Percentiles rank a stretch among this genome's conserved stretches.
phyloP scores from a whole-genome alignment of 1,140 invertebrate species.

The Ectropis grisescens region DNA sequence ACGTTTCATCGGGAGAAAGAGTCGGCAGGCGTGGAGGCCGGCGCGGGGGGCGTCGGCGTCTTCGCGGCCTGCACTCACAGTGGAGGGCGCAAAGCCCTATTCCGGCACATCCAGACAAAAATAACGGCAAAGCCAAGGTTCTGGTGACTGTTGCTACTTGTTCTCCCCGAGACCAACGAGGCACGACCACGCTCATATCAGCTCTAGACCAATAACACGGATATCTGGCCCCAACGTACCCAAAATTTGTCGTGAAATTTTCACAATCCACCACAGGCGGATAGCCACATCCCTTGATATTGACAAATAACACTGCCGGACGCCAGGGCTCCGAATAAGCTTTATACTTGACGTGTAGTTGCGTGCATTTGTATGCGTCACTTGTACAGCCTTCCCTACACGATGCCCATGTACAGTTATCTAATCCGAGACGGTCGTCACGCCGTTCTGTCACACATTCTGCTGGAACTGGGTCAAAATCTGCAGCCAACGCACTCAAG shows the following conservation, averaged over 20 bases:
- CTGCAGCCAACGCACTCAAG: conserved; percentile 87
- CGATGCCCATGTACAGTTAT: conserved; percentile 89
- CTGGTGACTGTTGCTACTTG: conserved; percentile 84
- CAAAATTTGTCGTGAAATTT: conserved; percentile 84
- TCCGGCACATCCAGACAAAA: conserved; percentile 84
- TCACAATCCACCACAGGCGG: conserved; percentile 87
- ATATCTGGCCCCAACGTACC: conserved; percentile 81
- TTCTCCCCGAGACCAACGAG: conserved; percentile 82
- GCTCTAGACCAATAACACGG: conserved; percentile 88
- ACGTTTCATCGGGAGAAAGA: conserved; percentile 47
- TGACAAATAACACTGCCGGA: conserved; percentile 58
- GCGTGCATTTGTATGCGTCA: conserved; percentile 87
- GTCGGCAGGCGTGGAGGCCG: conserved; percentile 48
- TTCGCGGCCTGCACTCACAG: conserved; percentile 77
- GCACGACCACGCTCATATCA: conserved; percentile 84
- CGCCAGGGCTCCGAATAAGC: conserved; percentile 45
- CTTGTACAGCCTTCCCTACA: conserved; percentile 91
- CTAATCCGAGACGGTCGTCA: conserved; percentile 82
- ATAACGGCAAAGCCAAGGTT: conserved; percentile 85
- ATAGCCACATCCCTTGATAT: conserved; percentile 85
- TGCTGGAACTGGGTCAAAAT: conserved; percentile 84
- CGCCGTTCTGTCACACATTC: conserved; percentile 81
- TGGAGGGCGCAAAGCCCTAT: conserved; percentile 87
- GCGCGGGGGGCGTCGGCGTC: conserved; percentile 51
- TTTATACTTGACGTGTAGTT: conserved; percentile 87